Evolutionary conservation across 2,888 invertebrate species (phyloP), one percentile per base, ranked within the genome.

Genomic region (Tanytarsus gracilentus): DNA sequence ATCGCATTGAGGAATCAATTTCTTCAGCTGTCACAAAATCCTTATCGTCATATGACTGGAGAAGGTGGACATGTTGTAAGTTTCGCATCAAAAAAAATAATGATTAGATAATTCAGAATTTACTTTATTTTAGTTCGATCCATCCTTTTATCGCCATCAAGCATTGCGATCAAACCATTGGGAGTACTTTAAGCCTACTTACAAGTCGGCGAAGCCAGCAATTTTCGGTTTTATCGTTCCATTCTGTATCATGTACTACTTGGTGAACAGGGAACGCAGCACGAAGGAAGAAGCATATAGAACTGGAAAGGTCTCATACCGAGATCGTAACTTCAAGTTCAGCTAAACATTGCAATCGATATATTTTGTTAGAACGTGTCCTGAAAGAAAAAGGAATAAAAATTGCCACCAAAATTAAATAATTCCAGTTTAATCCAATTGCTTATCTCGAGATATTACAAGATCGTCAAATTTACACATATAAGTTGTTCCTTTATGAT

Each of bases 401-500:
- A 11, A 29, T 29, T 51, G 2, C 4, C 9, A 11, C 9, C 33
- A 33, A 9, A 5, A 7, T 9, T 11, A 26, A 26, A 44, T 36
- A 52, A 33, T 64, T 79, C 82, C 88, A 75, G 88, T 83, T 65
- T 92, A 91, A 76, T 95, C 95, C 63, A 94, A 75, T 67, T 90
- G 88, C 71, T 94, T 95, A 70, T 96, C 95, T 66, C 95, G 79
- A 3, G 85, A 78, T 66, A 95, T 87, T 56, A 96, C 95, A 29
- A 86, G 82, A 70, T 96, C 95, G 66, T 97, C 96, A 75, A 97
- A 96, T 75, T 95, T 94, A 7, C 99, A 94, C 91, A 98, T 95
- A 71, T 97, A 99, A 0, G 98, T 97, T 7, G 98, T 98, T 39
- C 97, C 99, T 73, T 98, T 96, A 73, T 99, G 98, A 96, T 97